Evolutionary conservation across 2,797 vertebrate genomes (phyloP), one percentile per base, ranked within the genome.

Genomic region (Tachyglossus aculeatus): DNA sequence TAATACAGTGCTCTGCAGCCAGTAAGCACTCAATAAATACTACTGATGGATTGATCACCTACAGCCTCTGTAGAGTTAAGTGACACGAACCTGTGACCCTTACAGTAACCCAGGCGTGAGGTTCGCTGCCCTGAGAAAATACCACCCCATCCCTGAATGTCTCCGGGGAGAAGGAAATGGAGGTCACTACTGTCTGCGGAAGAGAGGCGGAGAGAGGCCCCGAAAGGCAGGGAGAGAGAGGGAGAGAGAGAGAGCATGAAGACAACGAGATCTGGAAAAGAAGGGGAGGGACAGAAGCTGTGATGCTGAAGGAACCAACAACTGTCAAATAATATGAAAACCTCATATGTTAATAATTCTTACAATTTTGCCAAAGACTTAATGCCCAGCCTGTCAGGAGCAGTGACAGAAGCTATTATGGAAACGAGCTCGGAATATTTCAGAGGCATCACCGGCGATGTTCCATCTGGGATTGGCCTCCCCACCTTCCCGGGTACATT

Each of bases 311-410:
- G 75, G 79, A 79, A 77, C 67, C 31, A 48, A 75, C 79, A 75
- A 83, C 88, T 85, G 82, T 87, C 86, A 84, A 64, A 81, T 86
- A 78, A 79, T 68, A 83, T 78, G 78, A 89, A 55, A 87, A 76
- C 67, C 58, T 68, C 47, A 21, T 69, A 79, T 86, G 87, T 83
- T 86, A 84, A 90, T 90, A 83, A 87, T 87, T 83, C 85, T 75
- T 71, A 83, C 79, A 78, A 76, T 87, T 84, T 85, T 87, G 86
- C 83, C 86, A 83, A 86, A 86, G 86, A 85, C 84, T 86, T 86
- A 84, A 88, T 86, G 85, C 68, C 81, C 59, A 43, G 68, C 77
- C 83, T 88, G 88, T 88, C 86, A 88, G 71, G 50, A 74, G 71
- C 40, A 2, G 70, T 74, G 84, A 86, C 88, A 90, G 87, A 86